Base-by-base conservation (phyloP, 1,140 invertebrate species). In the Monomorium pharaonis region DNA sequence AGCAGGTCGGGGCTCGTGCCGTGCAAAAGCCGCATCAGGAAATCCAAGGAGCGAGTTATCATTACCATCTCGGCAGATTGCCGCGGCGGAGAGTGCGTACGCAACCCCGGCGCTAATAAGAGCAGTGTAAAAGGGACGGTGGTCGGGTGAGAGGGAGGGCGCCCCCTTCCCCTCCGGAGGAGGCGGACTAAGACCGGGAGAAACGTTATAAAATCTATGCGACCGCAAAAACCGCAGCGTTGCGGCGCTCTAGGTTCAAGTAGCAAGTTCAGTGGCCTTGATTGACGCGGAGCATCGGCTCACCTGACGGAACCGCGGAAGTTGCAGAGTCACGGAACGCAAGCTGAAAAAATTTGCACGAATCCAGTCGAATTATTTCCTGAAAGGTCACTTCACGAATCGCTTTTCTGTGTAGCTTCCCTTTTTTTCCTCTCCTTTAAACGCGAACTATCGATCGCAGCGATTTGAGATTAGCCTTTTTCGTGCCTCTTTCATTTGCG, bases 201-300 rank as follows among this genome's bases (percentile, higher is more conserved):
- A 85, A 90, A 92, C 89, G 88, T 92, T 91, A 91, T 91, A 92
- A 92, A 92, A 92, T 92, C 91, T 83, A 90, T 74, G 85, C 72
- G 75, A 91, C 92, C 92, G 78, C 92, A 92, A 92, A 91, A 92
- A 92, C 92, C 92, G 62, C 92, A 92, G 56, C 54, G 84, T 60
- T 72, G 62, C 85, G 70, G 72, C 54, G 77, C 51, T 87, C 86
- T 88, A 91, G 85, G 89, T 91, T 92, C 90, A 92, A 92, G 91
- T 92, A 90, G 89, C 90, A 92, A 92, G 92, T 92, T 92, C 92
- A 92, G 84, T 92, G 88, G 89, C 91, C 91, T 90, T 92, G 91
- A 89, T 91, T 89, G 47, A 44, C 67, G 75, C 70, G 62, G 9
- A 6, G n/a, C 33, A 12, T 49, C 42, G 27, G 18, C 63, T 76